phyloP scores from a whole-genome alignment of 2,888 invertebrate genomes.

The Agrotis puta region DNA sequence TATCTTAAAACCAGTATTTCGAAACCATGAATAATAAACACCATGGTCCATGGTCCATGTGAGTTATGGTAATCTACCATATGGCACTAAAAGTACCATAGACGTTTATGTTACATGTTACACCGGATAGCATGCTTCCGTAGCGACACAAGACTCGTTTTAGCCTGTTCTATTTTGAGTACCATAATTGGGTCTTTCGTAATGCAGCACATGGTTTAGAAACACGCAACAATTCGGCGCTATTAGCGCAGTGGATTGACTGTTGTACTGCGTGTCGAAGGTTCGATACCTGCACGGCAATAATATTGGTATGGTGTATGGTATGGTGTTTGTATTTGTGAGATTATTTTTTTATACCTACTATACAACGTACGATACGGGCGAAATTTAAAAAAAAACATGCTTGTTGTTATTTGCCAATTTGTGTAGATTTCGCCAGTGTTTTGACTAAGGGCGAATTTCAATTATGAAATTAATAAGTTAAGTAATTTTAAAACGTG shows the following conservation, averaged over 20 bases:
- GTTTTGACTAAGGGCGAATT: neutral
- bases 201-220: conserved; percentile 50
- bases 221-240: conserved; percentile 11
- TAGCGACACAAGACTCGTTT: conserved; percentile 57
- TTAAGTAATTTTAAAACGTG: too few species aligned
- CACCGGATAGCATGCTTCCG: conserved; percentile 63
- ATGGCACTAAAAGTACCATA: conserved; percentile 35
- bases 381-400: neutral
- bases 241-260: too few species aligned
- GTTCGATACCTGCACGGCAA: too few species aligned
- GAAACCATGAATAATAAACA: conserved; percentile 24
- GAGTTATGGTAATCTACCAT: conserved; percentile 24
- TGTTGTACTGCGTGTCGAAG: too few species aligned
- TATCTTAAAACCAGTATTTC: conserved; percentile 1
- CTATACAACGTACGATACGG: too few species aligned
- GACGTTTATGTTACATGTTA: conserved; percentile 32
- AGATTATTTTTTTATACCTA: too few species aligned
- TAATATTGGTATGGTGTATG: too few species aligned
- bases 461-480: neutral
- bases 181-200: conserved; percentile 60
- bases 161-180: conserved; percentile 65
- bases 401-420: neutral
- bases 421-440: neutral
- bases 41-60: conserved; percentile 2
- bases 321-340: too few species aligned